Percentiles rank a stretch among this genome's conserved stretches.
Conservation (phyloP, 2,113 vertebrate genomes). For the Nothobranchius kuhntae region DNA sequence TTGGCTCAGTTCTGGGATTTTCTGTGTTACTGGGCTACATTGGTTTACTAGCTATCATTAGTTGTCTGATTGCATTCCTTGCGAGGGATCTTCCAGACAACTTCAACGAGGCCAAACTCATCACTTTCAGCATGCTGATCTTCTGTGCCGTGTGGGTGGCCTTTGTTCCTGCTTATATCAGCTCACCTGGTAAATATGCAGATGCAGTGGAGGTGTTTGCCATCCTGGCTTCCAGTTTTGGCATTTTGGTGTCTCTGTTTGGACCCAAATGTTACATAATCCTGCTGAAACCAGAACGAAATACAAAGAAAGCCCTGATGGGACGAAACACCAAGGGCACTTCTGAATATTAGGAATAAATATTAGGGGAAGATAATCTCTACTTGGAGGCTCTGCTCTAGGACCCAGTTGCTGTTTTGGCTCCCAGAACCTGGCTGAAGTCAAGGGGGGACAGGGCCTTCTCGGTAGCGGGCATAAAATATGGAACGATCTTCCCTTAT, state of each 20-base stretch:
- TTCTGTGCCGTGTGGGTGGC: constrained; percentile 26
- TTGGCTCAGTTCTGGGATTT: constrained; percentile 69
- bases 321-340: constrained; percentile 5
- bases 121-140: constrained; percentile 32
- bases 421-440: too few species aligned
- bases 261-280: constrained; percentile 80
- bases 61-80: constrained; percentile 75
- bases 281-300: constrained; percentile 69
- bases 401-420: too few species aligned
- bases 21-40: constrained; percentile 70
- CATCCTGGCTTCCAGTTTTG: constrained; percentile 78
- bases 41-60: constrained; percentile 63
- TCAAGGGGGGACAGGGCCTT: too few species aligned
- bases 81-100: constrained; percentile 75
- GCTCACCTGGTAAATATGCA: constrained; percentile 73
- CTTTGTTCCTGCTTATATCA: constrained; percentile 73
- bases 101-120: constrained; percentile 21
- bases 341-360: background rate
- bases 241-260: constrained; percentile 72
- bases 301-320: constrained; percentile 75
- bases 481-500: too few species aligned
- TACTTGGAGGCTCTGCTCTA: too few species aligned
- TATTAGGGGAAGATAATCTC: background rate
- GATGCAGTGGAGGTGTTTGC: constrained; percentile 78
- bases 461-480: too few species aligned